Percentiles rank a stretch among this genome's conserved stretches.
phyloP scores from a whole-genome alignment of 2,113 vertebrate genomes.

The Phoenicopterus ruber region DNA sequence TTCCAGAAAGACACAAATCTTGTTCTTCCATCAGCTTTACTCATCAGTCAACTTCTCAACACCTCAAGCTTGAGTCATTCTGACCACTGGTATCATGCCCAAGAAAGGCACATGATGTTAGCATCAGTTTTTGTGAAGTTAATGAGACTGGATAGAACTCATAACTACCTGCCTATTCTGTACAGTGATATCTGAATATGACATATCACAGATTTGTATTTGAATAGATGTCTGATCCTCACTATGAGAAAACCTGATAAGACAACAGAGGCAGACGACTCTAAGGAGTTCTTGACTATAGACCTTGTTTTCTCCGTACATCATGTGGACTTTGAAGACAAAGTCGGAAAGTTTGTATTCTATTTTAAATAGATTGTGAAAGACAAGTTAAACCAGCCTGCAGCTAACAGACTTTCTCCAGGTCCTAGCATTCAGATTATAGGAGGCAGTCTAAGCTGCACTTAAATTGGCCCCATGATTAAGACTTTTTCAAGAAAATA shows the following conservation, averaged over 20 bases:
- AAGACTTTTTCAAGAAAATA: neutral
- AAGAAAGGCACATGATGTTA: neutral
- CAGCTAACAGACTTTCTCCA: neutral
- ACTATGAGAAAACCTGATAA: neutral
- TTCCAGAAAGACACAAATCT: neutral
- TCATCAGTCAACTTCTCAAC: neutral
- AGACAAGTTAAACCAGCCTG: neutral
- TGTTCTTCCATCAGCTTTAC: neutral
- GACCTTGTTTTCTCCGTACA: neutral
- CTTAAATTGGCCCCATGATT: neutral
- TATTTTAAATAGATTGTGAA: neutral
- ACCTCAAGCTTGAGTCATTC: neutral
- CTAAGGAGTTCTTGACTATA: neutral
- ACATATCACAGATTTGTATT: neutral
- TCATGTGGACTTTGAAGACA: neutral
- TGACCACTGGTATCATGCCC: neutral
- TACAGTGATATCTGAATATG: neutral
- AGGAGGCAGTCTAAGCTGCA: neutral
- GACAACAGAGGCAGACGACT: neutral
- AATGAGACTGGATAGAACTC: neutral
- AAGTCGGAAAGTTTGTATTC: neutral
- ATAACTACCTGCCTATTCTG: neutral
- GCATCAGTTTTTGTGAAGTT: neutral
- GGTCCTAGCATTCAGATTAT: fast-evolving
- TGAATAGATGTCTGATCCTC: neutral